Evolutionary conservation across 2,888 invertebrate genomes (phyloP).

Genomic region (Halictus quadricinctus): DNA sequence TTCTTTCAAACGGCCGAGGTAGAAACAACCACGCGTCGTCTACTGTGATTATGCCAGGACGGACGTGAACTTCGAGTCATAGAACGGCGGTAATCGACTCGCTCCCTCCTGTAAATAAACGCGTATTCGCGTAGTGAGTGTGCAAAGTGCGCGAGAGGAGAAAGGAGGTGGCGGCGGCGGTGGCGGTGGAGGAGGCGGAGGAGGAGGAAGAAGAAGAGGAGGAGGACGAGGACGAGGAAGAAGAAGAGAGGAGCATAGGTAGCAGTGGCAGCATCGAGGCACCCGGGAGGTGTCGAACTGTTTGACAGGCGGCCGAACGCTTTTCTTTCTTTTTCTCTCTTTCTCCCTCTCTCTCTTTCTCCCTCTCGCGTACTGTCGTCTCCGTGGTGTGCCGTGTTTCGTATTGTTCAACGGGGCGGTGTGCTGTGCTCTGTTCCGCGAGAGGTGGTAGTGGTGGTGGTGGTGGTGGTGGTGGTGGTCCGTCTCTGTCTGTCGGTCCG

Average conservation of each 20-base stretch:
- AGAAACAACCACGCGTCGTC: conserved; percentile 26
- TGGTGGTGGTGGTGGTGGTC: background rate
- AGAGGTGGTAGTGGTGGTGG: conserved; percentile 18
- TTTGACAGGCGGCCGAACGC: conserved; percentile 64
- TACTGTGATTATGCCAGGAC: conserved; percentile 58
- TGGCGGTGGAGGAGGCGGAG: conserved; percentile 23
- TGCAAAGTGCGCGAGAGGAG: conserved; percentile 67
- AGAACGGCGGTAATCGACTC: conserved; percentile 53
- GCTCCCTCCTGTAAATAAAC: conserved; percentile 67
- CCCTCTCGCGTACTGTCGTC: conserved; percentile 78
- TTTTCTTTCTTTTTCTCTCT: conserved; percentile 58
- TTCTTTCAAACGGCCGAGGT: conserved; percentile 45
- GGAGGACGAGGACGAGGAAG: conserved; percentile 46
- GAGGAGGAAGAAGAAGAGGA: conserved; percentile 36
- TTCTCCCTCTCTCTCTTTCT: conserved; percentile 35
- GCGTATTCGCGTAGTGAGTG: conserved; percentile 65
- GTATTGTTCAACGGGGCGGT: conserved; percentile 47
- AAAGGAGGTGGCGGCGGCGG: conserved; percentile 46
- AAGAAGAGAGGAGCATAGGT: conserved; percentile 55
- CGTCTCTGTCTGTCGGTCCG: conserved; percentile 14
- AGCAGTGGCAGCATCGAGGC: conserved; percentile 59
- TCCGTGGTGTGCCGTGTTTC: conserved; percentile 82
- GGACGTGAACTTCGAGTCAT: conserved; percentile 56
- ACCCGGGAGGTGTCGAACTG: conserved; percentile 64
- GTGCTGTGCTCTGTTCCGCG: conserved; percentile 33